These are phyloP conservation scores for Morelia viridis DNA, from an alignment of 2,797 vertebrate genomes.

Conservation along the genomic window DNA sequence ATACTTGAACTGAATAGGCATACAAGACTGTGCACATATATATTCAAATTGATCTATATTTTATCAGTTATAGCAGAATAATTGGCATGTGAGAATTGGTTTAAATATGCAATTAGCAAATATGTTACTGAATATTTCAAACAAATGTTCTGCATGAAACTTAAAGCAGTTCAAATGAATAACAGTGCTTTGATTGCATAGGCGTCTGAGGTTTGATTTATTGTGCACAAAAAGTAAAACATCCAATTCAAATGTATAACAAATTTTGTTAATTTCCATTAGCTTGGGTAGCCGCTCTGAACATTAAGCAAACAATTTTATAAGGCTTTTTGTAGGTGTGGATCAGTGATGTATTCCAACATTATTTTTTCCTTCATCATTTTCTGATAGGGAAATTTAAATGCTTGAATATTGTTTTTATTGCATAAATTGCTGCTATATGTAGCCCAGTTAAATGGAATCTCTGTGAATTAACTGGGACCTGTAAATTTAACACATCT, in stretches of 20 bases:
- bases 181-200: constrained; percentile 62
- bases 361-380: background rate
- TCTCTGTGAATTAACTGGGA: background rate
- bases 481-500: background rate
- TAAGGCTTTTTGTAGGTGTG: background rate
- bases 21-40: constrained; percentile 63
- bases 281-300: background rate
- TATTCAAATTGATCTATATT: constrained; percentile 72
- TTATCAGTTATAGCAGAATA: constrained; percentile 70
- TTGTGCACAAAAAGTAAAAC: constrained; percentile 33
- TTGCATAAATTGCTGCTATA: background rate
- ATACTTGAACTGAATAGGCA: constrained; percentile 41
- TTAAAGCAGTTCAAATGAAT: constrained; percentile 66
- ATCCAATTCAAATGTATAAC: constrained; percentile 21
- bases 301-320: constrained; percentile 1
- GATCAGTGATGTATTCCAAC: background rate
- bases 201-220: constrained; percentile 58
- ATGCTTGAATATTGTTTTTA: background rate
- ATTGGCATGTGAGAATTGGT: constrained; percentile 58
- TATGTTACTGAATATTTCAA: constrained; percentile 74
- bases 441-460: background rate
- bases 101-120: constrained; percentile 73
- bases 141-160: constrained; percentile 63
- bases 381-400: background rate
- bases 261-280: constrained; percentile 42